Evolutionary conservation across 2,888 invertebrate species (phyloP), one percentile per base, ranked within the genome.

Genomic region (Opisthograptis luteolata): DNA sequence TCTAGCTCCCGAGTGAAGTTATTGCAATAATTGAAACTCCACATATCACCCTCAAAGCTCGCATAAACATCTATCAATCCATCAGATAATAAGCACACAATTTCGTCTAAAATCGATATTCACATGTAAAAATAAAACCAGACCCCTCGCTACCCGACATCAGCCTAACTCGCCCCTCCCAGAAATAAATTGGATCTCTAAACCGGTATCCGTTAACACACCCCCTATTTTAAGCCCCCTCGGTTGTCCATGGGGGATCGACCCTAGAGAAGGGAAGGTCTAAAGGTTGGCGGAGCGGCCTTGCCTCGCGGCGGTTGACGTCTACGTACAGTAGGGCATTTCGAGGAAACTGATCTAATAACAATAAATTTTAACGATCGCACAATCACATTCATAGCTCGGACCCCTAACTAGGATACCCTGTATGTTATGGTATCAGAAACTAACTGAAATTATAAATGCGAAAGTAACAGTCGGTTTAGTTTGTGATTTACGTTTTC

Each of bases 161-260:
- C 6, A 13, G 60, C 34, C 37, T 34, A 40, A 32, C 55, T 64
- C 66, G 64, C 68, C 77, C 76, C 76, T 69, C 74, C 76, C 74
- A 62, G 74, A 78, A 76, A 77, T 79, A 84, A 83, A 85, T 84
- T 81, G 76, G 76, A 83, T 80, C 77, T 73, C 70, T 70, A 70
- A 73, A 73, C 74, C 73, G 74, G 75, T 70, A 63, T 67, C 71
- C 70, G 65, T 64, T 60, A 30, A 15, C 48, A 43, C 66, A 57
- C 73, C 78, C 78, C 73, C 70, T 64, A 55, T 60, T 58, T 72
- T 70, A 60, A 71, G 59, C 51, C 62, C 50, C 68, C 66, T 56
- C 64, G 70, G 68, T 46, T 45, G 70, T 76, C 83, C 82, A 80
- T 78, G 79, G 81, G 78, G 83, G 82, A 79, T 74, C 77, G 70